Percentiles rank a stretch among this genome's conserved stretches.
phyloP scores from a whole-genome alignment of 1,140 invertebrate species.

The Acromyrmex charruanus region DNA sequence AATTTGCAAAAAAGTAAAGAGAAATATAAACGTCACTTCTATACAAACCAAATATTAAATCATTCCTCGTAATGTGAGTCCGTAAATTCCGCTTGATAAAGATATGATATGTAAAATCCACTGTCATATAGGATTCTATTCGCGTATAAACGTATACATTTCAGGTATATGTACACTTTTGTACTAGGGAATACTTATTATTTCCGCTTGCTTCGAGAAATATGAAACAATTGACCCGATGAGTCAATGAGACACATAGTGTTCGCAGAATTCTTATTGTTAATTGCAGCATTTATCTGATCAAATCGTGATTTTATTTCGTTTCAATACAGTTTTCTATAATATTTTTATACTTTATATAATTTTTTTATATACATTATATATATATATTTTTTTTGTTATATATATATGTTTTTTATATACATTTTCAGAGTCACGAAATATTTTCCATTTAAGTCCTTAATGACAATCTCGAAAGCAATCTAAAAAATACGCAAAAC shows the following conservation, averaged over 20 bases:
- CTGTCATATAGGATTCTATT: background rate
- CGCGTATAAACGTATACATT: background rate
- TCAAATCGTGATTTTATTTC: background rate
- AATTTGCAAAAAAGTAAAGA: background rate
- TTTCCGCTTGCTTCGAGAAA: constrained; percentile 11
- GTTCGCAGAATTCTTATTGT: background rate
- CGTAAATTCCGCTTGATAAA: constrained; percentile 9
- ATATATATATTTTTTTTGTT: background rate
- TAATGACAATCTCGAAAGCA: too few relatives aligned
- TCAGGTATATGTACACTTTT: background rate
- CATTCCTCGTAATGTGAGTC: background rate
- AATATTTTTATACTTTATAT: background rate
- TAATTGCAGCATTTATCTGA: background rate
- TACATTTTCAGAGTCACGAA: too few relatives aligned
- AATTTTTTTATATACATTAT: too few relatives aligned
- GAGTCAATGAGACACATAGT: constrained; percentile 27
- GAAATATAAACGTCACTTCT: background rate
- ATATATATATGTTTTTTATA: too few relatives aligned
- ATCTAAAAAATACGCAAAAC: background rate
- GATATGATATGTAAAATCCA: background rate
- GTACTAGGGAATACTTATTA: background rate
- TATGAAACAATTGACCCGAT: constrained; percentile 20
- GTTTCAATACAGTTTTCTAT: background rate
- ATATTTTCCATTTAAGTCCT: too few relatives aligned
- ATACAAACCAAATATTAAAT: background rate